Percentiles rank a stretch among this genome's conserved stretches.
These are phyloP conservation scores for Varanus komodoensis DNA, from an alignment of 2,113 vertebrate genomes.

Conservation along the genomic window DNA sequence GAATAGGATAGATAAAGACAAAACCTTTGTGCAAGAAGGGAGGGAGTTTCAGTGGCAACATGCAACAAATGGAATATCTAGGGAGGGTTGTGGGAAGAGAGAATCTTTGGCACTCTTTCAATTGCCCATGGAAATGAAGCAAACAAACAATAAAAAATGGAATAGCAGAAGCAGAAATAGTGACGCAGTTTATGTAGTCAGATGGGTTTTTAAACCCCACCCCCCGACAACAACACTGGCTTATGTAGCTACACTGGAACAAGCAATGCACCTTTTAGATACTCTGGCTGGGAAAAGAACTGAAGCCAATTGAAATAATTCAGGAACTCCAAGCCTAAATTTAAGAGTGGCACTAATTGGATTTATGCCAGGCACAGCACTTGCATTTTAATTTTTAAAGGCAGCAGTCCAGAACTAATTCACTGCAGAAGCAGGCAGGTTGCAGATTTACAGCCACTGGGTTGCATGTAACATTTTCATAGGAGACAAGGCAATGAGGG, in stretches of 20 bases:
- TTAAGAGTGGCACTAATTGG: constrained; percentile 31
- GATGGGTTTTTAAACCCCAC: not conserved
- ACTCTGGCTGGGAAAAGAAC: constrained; percentile 3
- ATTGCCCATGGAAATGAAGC: constrained; percentile 14
- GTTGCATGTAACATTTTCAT: not conserved
- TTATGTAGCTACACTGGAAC: not conserved
- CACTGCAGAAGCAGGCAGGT: not conserved
- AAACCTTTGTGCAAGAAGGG: constrained; percentile 3
- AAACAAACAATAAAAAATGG: constrained; percentile 10
- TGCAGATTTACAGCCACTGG: not conserved
- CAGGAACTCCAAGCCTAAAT: not conserved
- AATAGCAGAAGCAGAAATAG: not conserved
- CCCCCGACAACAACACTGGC: not conserved
- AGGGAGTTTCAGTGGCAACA: constrained; percentile 7
- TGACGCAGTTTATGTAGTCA: not conserved
- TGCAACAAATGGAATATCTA: constrained; percentile 28
- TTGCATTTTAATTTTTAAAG: constrained; percentile 19
- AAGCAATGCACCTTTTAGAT: not conserved
- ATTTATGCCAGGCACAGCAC: not conserved
- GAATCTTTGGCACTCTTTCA: constrained; percentile 1
- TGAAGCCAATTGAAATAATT: constrained; percentile 4
- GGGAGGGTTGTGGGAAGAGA: not conserved
- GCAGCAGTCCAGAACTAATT: constrained; percentile 21
- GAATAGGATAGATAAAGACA: constrained; percentile 23
- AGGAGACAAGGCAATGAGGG: constrained; percentile 27